Evolutionary conservation across 2,888 invertebrate species (phyloP).

Genomic region (Aquatica leii): DNA sequence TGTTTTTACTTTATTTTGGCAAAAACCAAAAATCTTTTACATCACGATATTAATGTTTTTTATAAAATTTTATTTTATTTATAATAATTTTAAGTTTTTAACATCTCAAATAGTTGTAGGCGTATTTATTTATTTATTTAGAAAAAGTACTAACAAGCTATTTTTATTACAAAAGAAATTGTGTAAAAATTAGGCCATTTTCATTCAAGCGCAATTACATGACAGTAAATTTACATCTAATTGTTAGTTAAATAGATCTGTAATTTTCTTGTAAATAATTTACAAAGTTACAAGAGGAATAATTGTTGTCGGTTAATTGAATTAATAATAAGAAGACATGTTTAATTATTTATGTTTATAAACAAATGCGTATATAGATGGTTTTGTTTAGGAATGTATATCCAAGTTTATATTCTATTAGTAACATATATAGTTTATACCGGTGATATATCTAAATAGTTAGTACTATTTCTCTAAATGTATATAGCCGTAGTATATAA

Average conservation of each 20-base stretch:
- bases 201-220: too few species aligned
- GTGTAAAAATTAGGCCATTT: too few species aligned
- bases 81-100: not conserved
- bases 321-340: not conserved
- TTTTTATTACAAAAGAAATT: not conserved
- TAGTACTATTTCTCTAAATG: constrained; percentile 14
- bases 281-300: not conserved
- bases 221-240: not conserved
- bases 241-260: constrained; percentile 4
- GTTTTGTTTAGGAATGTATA: constrained; percentile 13
- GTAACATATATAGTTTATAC: constrained; percentile 12
- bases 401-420: constrained; percentile 14
- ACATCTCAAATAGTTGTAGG: not conserved
- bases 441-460: constrained; percentile 12
- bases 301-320: constrained; percentile 8
- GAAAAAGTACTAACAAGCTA: constrained; percentile 12
- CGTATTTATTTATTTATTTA: constrained; percentile 11
- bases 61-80: constrained; percentile 9
- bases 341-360: constrained; percentile 4
- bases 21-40: constrained; percentile 14
- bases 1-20: constrained; percentile 6
- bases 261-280: constrained; percentile 5
- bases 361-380: constrained; percentile 6
- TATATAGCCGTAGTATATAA: constrained; percentile 14
- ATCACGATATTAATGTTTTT: not conserved